Percentiles rank a stretch among this genome's conserved stretches.
Evolutionary conservation across 2,113 vertebrate species (phyloP).

Genomic region (Morone chrysops): DNA sequence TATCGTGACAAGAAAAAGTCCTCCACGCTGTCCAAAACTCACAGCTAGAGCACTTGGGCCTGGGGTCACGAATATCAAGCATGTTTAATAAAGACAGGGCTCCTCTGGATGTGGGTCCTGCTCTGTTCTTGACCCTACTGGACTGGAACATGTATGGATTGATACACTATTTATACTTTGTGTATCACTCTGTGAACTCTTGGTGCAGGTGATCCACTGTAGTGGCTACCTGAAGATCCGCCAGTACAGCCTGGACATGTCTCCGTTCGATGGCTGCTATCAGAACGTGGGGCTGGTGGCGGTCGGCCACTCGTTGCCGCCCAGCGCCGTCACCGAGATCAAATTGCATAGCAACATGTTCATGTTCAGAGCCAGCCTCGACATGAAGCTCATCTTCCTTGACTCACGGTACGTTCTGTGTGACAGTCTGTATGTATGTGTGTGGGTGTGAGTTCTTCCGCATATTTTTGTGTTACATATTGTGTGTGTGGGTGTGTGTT

Average conservation of each 20-base stretch:
- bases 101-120: neutral
- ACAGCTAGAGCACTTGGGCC: neutral
- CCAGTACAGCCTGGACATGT: slow-evolving; percentile 97
- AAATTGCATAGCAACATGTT: slow-evolving; percentile 99
- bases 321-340: slow-evolving; percentile 96
- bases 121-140: too few relatives aligned
- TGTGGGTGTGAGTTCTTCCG: too few relatives aligned
- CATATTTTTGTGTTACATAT: neutral
- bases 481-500: slow-evolving; percentile 56
- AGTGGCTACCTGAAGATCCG: slow-evolving; percentile 98
- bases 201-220: slow-evolving; percentile 93
- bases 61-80: neutral
- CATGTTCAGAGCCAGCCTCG: slow-evolving; percentile 97
- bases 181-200: neutral
- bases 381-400: slow-evolving; percentile 99
- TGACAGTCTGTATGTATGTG: neutral
- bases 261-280: slow-evolving; percentile 96
- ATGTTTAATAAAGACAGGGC: neutral
- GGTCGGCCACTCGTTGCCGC: slow-evolving; percentile 95
- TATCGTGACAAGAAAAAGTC: neutral
- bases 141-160: neutral
- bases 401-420: slow-evolving; percentile 89
- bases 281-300: slow-evolving; percentile 98
- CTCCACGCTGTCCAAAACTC: neutral
- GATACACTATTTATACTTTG: neutral